Evolutionary conservation across 23 tunicate species (phyloP).

Genomic region (Trididemnum nubilum): DNA sequence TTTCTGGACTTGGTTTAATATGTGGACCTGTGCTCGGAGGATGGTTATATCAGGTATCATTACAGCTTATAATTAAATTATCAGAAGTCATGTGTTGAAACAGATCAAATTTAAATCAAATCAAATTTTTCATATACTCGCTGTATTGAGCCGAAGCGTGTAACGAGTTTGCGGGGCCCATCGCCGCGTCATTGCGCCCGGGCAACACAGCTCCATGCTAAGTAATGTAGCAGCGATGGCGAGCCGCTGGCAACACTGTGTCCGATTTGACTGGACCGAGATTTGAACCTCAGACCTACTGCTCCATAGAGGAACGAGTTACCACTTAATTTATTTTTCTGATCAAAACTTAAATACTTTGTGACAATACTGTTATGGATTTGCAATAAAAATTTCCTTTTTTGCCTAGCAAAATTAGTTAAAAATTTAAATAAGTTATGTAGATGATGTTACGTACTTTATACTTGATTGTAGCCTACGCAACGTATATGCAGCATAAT

Average conservation of each 20-base stretch:
- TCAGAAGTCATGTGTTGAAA: too few species aligned
- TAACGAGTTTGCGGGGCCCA: constrained; percentile 4
- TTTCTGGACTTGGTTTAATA: constrained; percentile 69
- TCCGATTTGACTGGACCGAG: background rate
- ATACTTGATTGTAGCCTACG: too few species aligned
- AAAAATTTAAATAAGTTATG: too few species aligned
- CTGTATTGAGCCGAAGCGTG: background rate
- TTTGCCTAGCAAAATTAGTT: too few species aligned
- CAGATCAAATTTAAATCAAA: too few species aligned
- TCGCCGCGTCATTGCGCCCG: background rate
- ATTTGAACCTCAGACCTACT: background rate
- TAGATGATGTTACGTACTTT: too few species aligned
- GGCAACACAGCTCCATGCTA: background rate
- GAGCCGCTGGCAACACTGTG: background rate
- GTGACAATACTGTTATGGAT: too few species aligned
- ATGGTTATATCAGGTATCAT: constrained; percentile 49
- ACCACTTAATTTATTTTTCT: background rate
- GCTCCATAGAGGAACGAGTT: too few species aligned
- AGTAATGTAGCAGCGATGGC: background rate
- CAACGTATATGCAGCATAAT: too few species aligned
- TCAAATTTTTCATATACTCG: background rate
- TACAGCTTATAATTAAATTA: too few species aligned
- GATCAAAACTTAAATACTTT: background rate
- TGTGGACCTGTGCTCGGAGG: constrained; percentile 60
- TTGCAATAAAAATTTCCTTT: too few species aligned